phyloP scores from a whole-genome alignment of 2,888 invertebrate species.

The Cataglyphis albicans region DNA sequence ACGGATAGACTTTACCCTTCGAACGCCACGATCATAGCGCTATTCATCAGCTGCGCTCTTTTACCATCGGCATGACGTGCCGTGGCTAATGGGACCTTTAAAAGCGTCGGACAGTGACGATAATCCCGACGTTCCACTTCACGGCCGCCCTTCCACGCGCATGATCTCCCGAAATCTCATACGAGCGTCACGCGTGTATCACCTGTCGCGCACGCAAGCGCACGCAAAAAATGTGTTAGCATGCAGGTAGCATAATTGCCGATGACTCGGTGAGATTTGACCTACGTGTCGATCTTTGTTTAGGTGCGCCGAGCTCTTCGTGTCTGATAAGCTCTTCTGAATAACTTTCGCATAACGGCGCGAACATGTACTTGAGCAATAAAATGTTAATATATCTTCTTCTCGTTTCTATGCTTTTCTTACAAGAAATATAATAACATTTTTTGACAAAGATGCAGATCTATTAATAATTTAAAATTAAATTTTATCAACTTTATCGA shows the following conservation, averaged over 20 bases:
- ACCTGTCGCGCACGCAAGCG: slow-evolving; percentile 55
- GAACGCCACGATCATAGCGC: slow-evolving; percentile 49
- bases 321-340: not conserved
- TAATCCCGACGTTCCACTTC: slow-evolving; percentile 63
- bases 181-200: slow-evolving; percentile 55
- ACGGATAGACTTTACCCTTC: slow-evolving; percentile 42
- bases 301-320: not conserved
- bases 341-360: not conserved
- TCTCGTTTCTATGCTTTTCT: not conserved
- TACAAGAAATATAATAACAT: not conserved
- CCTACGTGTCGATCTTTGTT: slow-evolving; percentile 9
- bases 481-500: not conserved
- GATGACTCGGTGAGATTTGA: slow-evolving; percentile 28
- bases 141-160: slow-evolving; percentile 50
- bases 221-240: slow-evolving; percentile 44
- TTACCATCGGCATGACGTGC: slow-evolving; percentile 56
- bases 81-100: slow-evolving; percentile 63
- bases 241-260: slow-evolving; percentile 38
- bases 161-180: slow-evolving; percentile 61
- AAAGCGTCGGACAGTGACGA: slow-evolving; percentile 58
- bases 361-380: not conserved
- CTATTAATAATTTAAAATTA: not conserved
- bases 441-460: not conserved
- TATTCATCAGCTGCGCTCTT: slow-evolving; percentile 64
- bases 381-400: not conserved